Base-by-base conservation (phyloP, 2,113 vertebrate species). In the Tupaia tana region DNA sequence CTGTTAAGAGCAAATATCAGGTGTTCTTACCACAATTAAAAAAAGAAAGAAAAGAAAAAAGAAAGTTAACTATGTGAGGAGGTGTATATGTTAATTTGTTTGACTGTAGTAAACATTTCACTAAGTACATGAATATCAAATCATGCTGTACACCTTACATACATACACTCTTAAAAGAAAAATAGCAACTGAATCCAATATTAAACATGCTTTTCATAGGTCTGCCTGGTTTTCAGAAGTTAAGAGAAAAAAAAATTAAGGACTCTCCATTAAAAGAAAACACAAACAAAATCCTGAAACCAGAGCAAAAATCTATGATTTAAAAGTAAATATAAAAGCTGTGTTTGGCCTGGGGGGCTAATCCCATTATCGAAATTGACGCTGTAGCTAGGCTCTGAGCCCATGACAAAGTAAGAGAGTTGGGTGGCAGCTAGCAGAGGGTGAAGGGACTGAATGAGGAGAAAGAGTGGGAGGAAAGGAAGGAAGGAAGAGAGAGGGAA, bases 161-260 rank as follows among this genome's bases (percentile, higher is more conserved):
- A 14, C 63, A 52, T 58, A 54, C n/a, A 29, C 64, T 56, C 29
- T 16, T 73, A 83, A 34, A 6, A 19, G 16, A 43, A 58, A 43
- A 73, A 79, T 29, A 90, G 74, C 22, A 59, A 92, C 19, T 9
- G 34, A 83, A 59, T 64, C 19, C 25, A 86, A 56, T 24, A 27
- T 34, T 79, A 80, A 92, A n/a, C 16, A 84, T 73, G 9, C 15
- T 74, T 79, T n/a, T 31, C 71, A 31, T 59, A 19, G 63, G 61
- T 74, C 69, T 56, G 24, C 31, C 54, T 94, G 7, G 16, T 69
- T 79, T 80, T 88, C 31, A 92, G 25, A 93, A 88, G 34, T 63
- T 58, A 87, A 92, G 25, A 52, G 4, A 43, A 43, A 6, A 91
- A 91, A 82, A 59, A 71, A 5, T 54, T 24, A 79, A n/a, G 9